Percentiles rank a stretch among this genome's conserved stretches.
phyloP scores from a whole-genome alignment of 1,140 invertebrate genomes.

The Caenorhabditis briggsae region DNA sequence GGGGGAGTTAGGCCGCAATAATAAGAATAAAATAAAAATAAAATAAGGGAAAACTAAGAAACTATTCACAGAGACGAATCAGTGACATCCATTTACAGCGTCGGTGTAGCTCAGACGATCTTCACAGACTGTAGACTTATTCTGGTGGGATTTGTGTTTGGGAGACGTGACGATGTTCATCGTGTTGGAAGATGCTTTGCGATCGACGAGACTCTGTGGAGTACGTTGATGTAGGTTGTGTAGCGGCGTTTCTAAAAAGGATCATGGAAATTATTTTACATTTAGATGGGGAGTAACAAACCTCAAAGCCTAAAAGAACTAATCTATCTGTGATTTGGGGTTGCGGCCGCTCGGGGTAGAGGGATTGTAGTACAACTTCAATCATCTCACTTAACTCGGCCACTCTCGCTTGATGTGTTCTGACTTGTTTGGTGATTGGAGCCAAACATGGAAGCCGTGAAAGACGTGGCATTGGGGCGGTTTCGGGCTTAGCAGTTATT shows the following conservation, averaged over 20 bases:
- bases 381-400: constrained; percentile 29
- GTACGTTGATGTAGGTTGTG: constrained; percentile 14
- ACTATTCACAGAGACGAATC: neutral
- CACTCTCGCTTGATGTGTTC: constrained; percentile 7
- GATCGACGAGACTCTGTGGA: neutral
- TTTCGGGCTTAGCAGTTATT: constrained; percentile 27
- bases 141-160: neutral
- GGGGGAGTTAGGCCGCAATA: neutral
- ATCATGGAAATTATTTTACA: neutral
- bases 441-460: constrained; percentile 25
- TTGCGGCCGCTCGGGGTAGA: constrained; percentile 5
- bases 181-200: neutral
- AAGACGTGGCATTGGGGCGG: constrained; percentile 47
- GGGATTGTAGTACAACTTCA: neutral
- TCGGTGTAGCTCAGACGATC: constrained; percentile 37
- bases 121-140: neutral
- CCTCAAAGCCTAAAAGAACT: constrained; percentile 30
- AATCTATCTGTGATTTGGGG: constrained; percentile 3
- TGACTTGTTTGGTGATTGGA: constrained; percentile 51
- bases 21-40: neutral
- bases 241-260: constrained; percentile 35
- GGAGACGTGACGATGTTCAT: constrained; percentile 39
- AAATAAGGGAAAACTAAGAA: neutral
- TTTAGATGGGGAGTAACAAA: neutral
- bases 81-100: constrained; percentile 15